Conservation (phyloP, 1,140 invertebrate genomes). For the Lanistes nyassanus region DNA sequence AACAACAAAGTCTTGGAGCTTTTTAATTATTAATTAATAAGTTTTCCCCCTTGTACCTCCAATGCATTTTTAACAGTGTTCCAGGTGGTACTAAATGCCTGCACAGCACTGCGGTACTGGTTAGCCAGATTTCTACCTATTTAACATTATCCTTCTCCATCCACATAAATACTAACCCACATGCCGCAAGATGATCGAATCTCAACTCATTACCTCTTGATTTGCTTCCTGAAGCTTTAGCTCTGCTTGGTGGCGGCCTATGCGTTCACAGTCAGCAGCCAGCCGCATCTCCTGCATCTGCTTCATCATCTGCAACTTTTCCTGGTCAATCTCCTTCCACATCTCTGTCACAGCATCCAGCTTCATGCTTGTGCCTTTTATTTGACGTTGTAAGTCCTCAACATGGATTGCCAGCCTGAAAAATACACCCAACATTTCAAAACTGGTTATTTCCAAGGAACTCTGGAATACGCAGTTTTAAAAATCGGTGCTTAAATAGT, state of each 20-base stretch:
- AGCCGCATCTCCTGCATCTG: slow-evolving; percentile 41
- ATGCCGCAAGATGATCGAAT: background rate
- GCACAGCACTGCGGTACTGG: too few species aligned
- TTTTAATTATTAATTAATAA: slow-evolving; percentile 1
- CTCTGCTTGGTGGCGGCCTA: slow-evolving; percentile 32
- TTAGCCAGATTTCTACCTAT: too few species aligned
- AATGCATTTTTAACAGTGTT: too few species aligned
- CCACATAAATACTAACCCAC: background rate
- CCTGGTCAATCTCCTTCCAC: slow-evolving; percentile 42
- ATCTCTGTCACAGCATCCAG: slow-evolving; percentile 44
- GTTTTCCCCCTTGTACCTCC: background rate
- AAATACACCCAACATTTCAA: too few species aligned
- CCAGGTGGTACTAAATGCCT: too few species aligned
- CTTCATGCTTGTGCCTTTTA: slow-evolving; percentile 34
- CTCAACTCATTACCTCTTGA: slow-evolving; percentile 21
- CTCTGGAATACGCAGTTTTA: too few species aligned
- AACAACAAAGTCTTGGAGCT: background rate
- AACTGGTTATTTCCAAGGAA: too few species aligned
- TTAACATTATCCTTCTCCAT: too few species aligned
- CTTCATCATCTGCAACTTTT: slow-evolving; percentile 38
- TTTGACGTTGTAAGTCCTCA: slow-evolving; percentile 38
- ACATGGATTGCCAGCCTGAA: slow-evolving; percentile 44
- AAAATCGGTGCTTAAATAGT: too few species aligned
- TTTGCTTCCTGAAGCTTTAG: slow-evolving; percentile 30
- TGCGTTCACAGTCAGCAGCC: slow-evolving; percentile 33